phyloP scores from a whole-genome alignment of 2,113 vertebrate genomes.

The Forbesichthys papilliferus region DNA sequence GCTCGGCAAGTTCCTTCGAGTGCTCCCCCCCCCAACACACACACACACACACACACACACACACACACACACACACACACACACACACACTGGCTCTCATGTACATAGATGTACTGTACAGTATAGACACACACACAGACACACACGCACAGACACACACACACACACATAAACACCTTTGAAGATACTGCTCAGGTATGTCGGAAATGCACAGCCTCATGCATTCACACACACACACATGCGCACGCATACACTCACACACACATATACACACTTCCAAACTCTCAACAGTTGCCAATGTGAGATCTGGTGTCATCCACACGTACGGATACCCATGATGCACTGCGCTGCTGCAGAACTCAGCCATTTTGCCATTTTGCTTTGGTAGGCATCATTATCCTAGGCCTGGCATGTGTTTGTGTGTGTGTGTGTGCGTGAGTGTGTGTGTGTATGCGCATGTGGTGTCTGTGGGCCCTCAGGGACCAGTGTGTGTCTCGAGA shows the following conservation, averaged over 20 bases:
- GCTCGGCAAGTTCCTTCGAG: constrained; percentile 62
- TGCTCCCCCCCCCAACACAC: constrained; percentile 25
- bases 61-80: neutral
- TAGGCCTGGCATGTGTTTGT: neutral
- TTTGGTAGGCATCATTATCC: constrained; percentile 33
- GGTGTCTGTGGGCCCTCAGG: constrained; percentile 17
- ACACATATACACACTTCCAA: constrained; percentile 46
- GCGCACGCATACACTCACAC: neutral
- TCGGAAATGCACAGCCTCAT: neutral
- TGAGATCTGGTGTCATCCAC: constrained; percentile 12
- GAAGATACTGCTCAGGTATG: neutral
- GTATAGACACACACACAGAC: neutral
- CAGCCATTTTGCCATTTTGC: constrained; percentile 30
- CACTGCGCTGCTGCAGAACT: constrained; percentile 15
- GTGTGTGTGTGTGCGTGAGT: neutral
- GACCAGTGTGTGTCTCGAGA: constrained; percentile 45
- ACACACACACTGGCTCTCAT: neutral
- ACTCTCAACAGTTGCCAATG: neutral
- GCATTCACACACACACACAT: neutral
- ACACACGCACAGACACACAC: constrained; percentile 1
- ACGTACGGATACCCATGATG: constrained; percentile 36
- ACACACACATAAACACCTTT: neutral
- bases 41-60: constrained; percentile 4
- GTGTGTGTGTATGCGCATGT: neutral
- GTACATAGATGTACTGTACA: neutral